phyloP scores from a whole-genome alignment of 2,797 vertebrate species.

The Brachymystax lenok region DNA sequence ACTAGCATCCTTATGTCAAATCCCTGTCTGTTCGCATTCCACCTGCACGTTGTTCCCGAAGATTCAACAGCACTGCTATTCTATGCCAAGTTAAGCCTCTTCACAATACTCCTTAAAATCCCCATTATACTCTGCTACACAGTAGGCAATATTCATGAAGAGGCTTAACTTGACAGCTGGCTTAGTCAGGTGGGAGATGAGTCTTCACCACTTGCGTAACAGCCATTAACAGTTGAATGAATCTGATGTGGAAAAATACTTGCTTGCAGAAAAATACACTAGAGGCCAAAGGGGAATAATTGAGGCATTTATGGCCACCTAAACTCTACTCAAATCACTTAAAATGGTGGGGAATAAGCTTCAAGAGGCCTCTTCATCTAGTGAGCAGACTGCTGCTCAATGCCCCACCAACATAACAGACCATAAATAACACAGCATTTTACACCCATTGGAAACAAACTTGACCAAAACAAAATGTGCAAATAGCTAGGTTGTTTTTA shows the following conservation, averaged over 20 bases:
- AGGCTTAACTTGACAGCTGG: constrained; percentile 33
- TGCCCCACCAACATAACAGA: background rate
- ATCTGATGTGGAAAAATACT: constrained; percentile 11
- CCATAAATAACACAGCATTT: background rate
- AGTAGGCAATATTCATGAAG: background rate
- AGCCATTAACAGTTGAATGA: constrained; percentile 19
- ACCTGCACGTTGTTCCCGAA: background rate
- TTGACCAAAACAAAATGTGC: background rate
- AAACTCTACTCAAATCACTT: background rate
- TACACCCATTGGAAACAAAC: background rate
- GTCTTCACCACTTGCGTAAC: constrained; percentile 38
- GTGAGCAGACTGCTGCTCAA: background rate
- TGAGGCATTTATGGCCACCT: background rate
- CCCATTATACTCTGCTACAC: constrained; percentile 13
- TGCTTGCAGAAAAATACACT: background rate
- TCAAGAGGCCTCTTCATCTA: background rate
- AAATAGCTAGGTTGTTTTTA: background rate
- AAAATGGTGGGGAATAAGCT: background rate
- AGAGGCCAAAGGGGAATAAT: too few species aligned
- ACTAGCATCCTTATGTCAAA: constrained; percentile 13
- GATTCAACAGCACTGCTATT: background rate
- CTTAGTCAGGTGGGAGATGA: constrained; percentile 33
- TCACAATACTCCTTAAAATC: constrained; percentile 14
- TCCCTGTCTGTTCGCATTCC: background rate
- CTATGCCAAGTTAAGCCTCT: background rate